Conservation (phyloP, 2,888 invertebrate genomes). For the Hydropsyche betteni region DNA sequence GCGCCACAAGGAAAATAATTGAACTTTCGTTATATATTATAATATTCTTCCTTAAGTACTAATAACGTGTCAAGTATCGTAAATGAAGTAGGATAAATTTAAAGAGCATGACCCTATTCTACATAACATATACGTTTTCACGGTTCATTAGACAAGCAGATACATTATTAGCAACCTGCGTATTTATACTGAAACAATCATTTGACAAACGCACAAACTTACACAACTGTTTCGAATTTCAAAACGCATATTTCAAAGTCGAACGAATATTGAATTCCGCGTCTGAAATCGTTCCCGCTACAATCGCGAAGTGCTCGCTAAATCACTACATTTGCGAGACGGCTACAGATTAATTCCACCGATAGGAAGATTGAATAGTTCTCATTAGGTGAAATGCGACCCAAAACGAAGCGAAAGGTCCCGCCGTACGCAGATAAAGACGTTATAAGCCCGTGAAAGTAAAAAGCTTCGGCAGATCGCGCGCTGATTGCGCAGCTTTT, state of each 20-base stretch:
- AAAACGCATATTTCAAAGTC: no score
- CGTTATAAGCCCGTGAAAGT: constrained; percentile 27
- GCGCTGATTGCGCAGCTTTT: constrained; percentile 24
- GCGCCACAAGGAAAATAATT: no score
- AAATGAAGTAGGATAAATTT: background rate
- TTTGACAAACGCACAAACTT: no score
- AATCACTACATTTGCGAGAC: constrained; percentile 32
- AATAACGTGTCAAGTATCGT: constrained; percentile 7
- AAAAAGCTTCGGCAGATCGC: constrained; percentile 25
- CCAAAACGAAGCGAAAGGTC: background rate
- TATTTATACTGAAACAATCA: no score
- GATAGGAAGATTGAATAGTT: constrained; percentile 43
- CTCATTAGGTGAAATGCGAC: constrained; percentile 39
- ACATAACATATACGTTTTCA: background rate
- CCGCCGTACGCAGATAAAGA: constrained; percentile 9
- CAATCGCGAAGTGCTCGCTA: constrained; percentile 15
- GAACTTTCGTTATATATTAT: no score
- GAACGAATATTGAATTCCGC: no score
- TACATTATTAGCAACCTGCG: no score
- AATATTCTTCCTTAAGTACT: background rate
- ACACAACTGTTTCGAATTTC: no score
- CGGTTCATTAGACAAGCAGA: background rate
- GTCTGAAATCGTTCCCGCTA: no score
- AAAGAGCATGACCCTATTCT: constrained; percentile 7
- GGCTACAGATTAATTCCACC: constrained; percentile 39